A percentile compares a stretch with the other conserved stretches of the same genome.
Conservation (phyloP, 1,140 invertebrate species). For the Drosophila aff. region DNA sequence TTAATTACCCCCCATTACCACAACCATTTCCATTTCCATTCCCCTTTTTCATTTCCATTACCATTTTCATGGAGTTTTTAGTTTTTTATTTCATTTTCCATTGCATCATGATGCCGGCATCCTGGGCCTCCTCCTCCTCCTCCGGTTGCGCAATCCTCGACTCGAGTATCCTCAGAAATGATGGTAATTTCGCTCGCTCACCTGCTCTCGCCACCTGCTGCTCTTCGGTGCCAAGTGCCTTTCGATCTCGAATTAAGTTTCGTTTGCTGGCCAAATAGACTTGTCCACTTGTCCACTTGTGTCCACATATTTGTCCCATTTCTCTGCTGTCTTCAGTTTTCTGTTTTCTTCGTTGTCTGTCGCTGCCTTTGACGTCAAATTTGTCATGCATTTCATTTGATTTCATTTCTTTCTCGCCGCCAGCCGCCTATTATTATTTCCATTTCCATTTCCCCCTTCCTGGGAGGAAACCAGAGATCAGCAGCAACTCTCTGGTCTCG, state of each 20-base stretch:
- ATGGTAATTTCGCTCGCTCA: slow-evolving; percentile 8
- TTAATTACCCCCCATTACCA: slow-evolving; percentile 9
- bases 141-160: slow-evolving; percentile 28
- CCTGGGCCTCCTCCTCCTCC: slow-evolving; percentile 7
- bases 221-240: slow-evolving; percentile 22
- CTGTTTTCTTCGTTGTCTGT: slow-evolving; percentile 5
- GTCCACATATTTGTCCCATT: slow-evolving; percentile 26
- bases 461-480: not conserved
- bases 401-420: slow-evolving; percentile 47
- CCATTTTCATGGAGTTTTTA: not conserved
- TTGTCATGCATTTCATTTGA: slow-evolving; percentile 63
- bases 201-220: not conserved
- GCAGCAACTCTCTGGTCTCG: too few species aligned
- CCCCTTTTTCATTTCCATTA: not conserved
- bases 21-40: not conserved
- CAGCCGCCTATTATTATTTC: slow-evolving; percentile 7
- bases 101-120: slow-evolving; percentile 26
- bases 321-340: not conserved
- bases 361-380: slow-evolving; percentile 10
- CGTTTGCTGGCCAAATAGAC: slow-evolving; percentile 2
- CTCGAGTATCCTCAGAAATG: slow-evolving; percentile 29
- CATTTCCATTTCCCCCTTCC: slow-evolving; percentile 23
- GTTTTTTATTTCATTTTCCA: not conserved
- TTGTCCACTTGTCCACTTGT: slow-evolving; percentile 28
- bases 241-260: slow-evolving; percentile 8